Conservation (phyloP, 92 coral and sea anemone species). For the Epizoanthus ramosus region DNA sequence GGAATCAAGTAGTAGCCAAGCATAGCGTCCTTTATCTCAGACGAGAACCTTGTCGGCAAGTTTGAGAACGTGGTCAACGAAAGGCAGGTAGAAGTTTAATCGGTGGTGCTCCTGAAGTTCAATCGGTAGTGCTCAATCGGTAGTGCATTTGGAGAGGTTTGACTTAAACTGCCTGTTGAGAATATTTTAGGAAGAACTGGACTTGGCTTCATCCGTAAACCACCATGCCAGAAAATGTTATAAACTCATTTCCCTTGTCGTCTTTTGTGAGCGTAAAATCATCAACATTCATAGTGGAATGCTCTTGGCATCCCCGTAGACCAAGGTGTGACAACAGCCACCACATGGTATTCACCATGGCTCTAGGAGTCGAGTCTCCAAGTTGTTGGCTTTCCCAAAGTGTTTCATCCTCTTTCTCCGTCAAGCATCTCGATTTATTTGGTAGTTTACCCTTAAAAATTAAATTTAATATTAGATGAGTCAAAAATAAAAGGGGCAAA, state of each 20-base stretch:
- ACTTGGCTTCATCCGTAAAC: constrained; percentile 35
- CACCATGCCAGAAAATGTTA: constrained; percentile 46
- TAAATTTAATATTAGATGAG: no score
- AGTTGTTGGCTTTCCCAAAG: constrained; percentile 29
- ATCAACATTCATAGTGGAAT: constrained; percentile 45
- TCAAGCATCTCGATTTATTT: constrained; percentile 9
- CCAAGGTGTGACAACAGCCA: constrained; percentile 43
- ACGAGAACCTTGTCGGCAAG: no score
- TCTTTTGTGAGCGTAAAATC: constrained; percentile 35
- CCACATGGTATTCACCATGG: constrained; percentile 39
- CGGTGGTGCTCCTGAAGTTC: no score
- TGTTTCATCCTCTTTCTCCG: constrained; percentile 8
- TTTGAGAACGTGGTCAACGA: no score
- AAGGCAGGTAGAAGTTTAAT: no score
- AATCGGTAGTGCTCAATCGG: no score
- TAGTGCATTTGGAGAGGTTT: constrained; percentile 40
- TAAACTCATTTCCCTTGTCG: constrained; percentile 10
- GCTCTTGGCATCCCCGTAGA: constrained; percentile 48
- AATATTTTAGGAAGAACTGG: constrained; percentile 45
- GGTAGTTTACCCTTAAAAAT: not conserved
- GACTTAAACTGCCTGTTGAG: constrained; percentile 44
- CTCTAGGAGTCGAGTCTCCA: constrained; percentile 20
- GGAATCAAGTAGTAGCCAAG: no score
- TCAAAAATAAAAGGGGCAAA: no score
- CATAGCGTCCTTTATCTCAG: no score